Evolutionary conservation across 2,888 invertebrate species (phyloP).

Genomic region (Chesias legatella): DNA sequence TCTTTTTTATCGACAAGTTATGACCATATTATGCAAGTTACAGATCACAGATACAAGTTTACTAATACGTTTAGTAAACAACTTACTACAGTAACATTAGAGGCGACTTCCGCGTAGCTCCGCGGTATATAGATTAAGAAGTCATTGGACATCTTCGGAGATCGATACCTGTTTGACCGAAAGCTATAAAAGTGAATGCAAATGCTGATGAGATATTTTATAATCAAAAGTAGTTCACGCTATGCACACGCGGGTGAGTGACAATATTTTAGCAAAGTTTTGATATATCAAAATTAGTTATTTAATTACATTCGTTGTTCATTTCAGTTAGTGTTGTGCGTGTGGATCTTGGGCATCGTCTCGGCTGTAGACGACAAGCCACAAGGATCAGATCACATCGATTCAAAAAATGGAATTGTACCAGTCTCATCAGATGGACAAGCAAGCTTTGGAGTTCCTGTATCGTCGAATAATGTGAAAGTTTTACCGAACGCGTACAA

Average conservation of each 20-base stretch:
- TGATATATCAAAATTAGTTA: too few species aligned
- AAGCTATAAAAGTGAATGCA: conserved; percentile 67
- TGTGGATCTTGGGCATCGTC: conserved; percentile 41
- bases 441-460: conserved; percentile 6
- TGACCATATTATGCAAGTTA: conserved; percentile 18
- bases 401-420: conserved; percentile 7
- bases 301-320: conserved; percentile 12
- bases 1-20: conserved; percentile 15
- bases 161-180: conserved; percentile 58
- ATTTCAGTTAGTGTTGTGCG: conserved; percentile 61
- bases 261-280: conserved; percentile 1
- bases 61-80: conserved; percentile 18
- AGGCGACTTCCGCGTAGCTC: conserved; percentile 38
- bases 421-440: conserved; percentile 1
- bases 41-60: conserved; percentile 18
- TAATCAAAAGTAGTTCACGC: conserved; percentile 50
- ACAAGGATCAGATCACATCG: conserved; percentile 4
- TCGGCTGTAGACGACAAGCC: conserved; percentile 15
- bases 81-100: conserved; percentile 31
- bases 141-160: conserved; percentile 49
- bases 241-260: conserved; percentile 60
- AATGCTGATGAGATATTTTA: conserved; percentile 51
- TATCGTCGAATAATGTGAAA: conserved; percentile 11
- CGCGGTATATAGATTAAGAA: conserved; percentile 30
- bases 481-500: conserved; percentile 17